Percentiles rank a stretch among this genome's conserved stretches.
Conservation (phyloP, 1,140 invertebrate genomes). For the Drosophila tani region DNA sequence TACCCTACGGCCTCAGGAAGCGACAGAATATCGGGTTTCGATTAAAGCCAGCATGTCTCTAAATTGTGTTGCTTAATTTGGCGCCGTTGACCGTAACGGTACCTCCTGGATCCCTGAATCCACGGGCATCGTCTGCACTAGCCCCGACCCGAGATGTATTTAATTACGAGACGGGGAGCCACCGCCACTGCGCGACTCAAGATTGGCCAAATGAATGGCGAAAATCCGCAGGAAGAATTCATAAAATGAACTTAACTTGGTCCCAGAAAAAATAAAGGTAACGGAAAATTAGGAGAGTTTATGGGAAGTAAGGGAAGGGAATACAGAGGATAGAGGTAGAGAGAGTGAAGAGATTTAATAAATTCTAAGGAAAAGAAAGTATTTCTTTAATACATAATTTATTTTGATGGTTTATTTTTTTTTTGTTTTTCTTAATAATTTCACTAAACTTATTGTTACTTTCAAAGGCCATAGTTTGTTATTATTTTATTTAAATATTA, state of each 20-base stretch:
- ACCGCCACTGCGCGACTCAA: slow-evolving; percentile 22
- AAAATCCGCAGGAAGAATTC: slow-evolving; percentile 21
- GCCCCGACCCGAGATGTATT: slow-evolving; percentile 44
- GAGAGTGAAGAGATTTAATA: neutral
- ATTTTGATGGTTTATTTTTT: too few relatives aligned
- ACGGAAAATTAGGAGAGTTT: slow-evolving; percentile 16
- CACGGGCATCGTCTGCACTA: slow-evolving; percentile 7
- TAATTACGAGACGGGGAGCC: slow-evolving; percentile 49
- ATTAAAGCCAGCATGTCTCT: slow-evolving; percentile 63
- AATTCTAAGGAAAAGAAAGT: neutral
- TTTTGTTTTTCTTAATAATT: neutral
- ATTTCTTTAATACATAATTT: neutral
- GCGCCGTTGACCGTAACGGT: slow-evolving; percentile 66
- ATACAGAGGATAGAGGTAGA: too few relatives aligned
- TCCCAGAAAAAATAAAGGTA: slow-evolving; percentile 6
- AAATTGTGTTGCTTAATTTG: slow-evolving; percentile 72
- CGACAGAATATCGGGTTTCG: slow-evolving; percentile 76
- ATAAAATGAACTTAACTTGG: slow-evolving; percentile 19
- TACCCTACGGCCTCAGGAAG: slow-evolving; percentile 65
- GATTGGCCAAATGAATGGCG: slow-evolving; percentile 18
- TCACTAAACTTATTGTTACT: neutral
- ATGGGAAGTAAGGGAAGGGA: neutral
- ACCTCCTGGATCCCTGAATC: slow-evolving; percentile 19
- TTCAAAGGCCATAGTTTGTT: neutral
- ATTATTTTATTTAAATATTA: neutral